phyloP scores from a whole-genome alignment of 2,888 invertebrate species.

The Camponotus fellah region DNA sequence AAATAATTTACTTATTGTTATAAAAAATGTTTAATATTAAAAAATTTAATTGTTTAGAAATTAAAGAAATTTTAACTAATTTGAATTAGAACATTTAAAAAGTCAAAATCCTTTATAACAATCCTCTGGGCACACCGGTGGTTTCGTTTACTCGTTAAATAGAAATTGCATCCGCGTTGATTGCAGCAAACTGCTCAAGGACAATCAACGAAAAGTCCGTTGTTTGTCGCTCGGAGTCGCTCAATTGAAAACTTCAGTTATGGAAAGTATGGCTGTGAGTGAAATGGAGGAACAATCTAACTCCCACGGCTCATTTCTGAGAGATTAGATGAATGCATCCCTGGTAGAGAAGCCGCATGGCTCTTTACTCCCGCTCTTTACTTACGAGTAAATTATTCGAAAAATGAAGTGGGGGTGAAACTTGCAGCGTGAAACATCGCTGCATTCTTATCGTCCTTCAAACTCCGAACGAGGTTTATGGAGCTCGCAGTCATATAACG shows the following conservation, averaged over 20 bases:
- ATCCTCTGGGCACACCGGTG: not conserved
- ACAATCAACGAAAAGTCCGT: constrained; percentile 32
- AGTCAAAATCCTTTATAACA: not conserved
- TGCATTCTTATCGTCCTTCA: constrained; percentile 35
- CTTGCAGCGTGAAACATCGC: constrained; percentile 18
- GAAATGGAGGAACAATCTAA: constrained; percentile 12
- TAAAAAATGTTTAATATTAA: too few species aligned
- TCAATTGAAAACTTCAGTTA: constrained; percentile 34
- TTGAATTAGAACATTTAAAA: not conserved
- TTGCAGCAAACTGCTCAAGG: constrained; percentile 31
- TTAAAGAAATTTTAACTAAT: not conserved
- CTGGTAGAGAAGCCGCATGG: not conserved
- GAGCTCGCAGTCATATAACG: not conserved
- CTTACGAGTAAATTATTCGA: constrained; percentile 37
- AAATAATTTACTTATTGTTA: not conserved
- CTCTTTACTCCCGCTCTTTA: not conserved
- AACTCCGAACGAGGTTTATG: constrained; percentile 40
- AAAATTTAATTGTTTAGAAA: not conserved
- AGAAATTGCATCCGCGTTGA: constrained; percentile 9
- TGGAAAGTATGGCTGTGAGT: constrained; percentile 22
- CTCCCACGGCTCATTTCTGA: constrained; percentile 36
- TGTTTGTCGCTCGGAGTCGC: constrained; percentile 26
- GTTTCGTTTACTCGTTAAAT: constrained; percentile 30
- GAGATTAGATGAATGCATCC: constrained; percentile 44
- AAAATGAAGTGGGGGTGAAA: constrained; percentile 27